Conservation (phyloP, 35 echinoderm and acorn worm species). For the Strongylocentrotus purpuratus region DNA sequence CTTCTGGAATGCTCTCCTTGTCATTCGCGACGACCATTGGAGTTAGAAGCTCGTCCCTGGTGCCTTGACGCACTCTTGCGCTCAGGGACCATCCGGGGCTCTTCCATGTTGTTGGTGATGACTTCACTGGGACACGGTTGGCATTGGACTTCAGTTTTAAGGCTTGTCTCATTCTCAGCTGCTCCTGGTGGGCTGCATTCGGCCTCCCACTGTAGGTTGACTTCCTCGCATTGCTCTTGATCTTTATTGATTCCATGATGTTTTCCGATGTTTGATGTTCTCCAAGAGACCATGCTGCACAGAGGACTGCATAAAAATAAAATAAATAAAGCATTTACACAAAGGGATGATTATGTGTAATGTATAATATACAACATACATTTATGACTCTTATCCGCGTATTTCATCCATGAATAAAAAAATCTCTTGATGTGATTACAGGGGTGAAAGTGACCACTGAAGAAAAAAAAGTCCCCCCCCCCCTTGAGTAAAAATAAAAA, state of each 20-base stretch:
- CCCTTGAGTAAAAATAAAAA: too few species aligned
- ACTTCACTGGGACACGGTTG: neutral
- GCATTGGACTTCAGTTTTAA: neutral
- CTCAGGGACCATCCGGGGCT: conserved; percentile 19
- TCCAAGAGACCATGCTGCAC: neutral
- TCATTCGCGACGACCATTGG: neutral
- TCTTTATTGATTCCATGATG: conserved; percentile 36
- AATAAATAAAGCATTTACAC: neutral
- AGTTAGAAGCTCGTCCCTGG: neutral
- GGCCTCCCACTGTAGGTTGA: conserved; percentile 66
- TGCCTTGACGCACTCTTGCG: neutral
- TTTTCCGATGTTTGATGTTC: neutral
- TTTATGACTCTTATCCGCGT: too few species aligned
- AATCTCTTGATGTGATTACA: too few species aligned
- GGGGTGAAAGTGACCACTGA: too few species aligned
- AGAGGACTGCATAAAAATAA: neutral
- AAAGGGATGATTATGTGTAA: too few species aligned
- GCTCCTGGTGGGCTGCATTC: neutral
- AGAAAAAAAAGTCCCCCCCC: too few species aligned
- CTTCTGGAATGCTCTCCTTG: neutral
- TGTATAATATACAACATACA: too few species aligned
- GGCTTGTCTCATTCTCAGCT: neutral
- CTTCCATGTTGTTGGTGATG: neutral
- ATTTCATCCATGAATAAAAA: too few species aligned
- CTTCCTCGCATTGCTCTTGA: conserved; percentile 66